Base-by-base conservation (phyloP, 1,140 invertebrate genomes). In the Drosophila bocqueti region DNA sequence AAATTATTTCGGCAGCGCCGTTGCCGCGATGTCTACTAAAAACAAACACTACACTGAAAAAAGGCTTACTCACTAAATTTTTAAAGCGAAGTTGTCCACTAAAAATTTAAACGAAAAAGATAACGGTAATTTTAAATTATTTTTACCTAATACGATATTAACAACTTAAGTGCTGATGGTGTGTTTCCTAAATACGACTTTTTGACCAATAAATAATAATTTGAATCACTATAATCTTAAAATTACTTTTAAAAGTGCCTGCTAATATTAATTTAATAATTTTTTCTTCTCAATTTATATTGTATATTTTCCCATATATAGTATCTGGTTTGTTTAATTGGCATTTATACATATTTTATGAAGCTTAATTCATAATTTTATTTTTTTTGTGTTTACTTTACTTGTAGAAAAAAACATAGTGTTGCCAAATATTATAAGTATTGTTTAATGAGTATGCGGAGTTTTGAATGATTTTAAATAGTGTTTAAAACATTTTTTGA, bases 1-100 rank as follows among this genome's bases (percentile, higher is more conserved):
- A 68, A 75, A 80, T 80, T 80, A 75, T 76, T 59, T 45, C 16
- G 58, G 18, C 47, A 46, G 45, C 58, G 71, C 59, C 34, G 76
- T 40, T 59, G 69, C 78, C 69, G 24, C 69, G 29, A 66, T 62
- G 77, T 75, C 76, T 81, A 67, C 69, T 63, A 63, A 80, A 69
- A 80, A 79, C 78, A 75, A 74, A 80, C 68, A 68, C 57, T 18
- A 38, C 67, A 71, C 63, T 68, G 47, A 45, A 24, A 69, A 69
- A 69, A 26, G 7, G 2, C 5, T 21, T 15, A 24, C 2, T 3
- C 5, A 21, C 5, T 46, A 13, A 46, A 9, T 7, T n/a, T 46
- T 1, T 9, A 2, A 21, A 21, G 11, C 11, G 10, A 46, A 21
- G 10, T 11, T 18, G 4, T 21, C 4, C 10, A 21, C 18, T 2